phyloP scores from a whole-genome alignment of 2,888 invertebrate species.

The Mactromeris polynyma region DNA sequence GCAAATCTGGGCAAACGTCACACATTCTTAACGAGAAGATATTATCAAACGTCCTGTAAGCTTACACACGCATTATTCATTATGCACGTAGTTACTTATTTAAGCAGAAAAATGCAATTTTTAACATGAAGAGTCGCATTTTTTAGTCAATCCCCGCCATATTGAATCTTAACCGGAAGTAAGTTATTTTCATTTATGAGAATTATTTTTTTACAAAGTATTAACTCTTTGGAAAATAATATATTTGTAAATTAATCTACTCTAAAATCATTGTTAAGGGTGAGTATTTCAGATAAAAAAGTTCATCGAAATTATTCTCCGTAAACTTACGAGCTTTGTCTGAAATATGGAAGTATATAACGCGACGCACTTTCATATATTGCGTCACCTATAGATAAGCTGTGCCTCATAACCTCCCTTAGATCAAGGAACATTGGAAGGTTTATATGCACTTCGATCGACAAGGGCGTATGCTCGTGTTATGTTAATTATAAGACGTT shows the following conservation, averaged over 20 bases:
- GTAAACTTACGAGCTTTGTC: neutral
- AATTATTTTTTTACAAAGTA: neutral
- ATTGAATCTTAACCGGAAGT: conserved; percentile 51
- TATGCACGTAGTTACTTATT: neutral
- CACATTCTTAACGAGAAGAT: conserved; percentile 90
- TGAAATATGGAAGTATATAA: neutral
- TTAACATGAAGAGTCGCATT: conserved; percentile 32
- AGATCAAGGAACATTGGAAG: no score
- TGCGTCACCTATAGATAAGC: neutral
- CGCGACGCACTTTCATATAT: neutral
- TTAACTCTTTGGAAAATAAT: neutral
- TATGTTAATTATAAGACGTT: no score
- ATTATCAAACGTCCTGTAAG: neutral
- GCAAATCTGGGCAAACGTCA: conserved; percentile 97
- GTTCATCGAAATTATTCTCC: neutral
- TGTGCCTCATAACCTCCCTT: no score
- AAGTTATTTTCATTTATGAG: neutral
- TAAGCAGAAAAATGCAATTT: neutral
- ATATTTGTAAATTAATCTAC: neutral
- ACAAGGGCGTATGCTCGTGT: no score
- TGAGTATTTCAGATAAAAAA: neutral
- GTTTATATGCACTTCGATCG: no score
- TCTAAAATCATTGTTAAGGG: neutral
- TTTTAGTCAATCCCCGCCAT: conserved; percentile 62
- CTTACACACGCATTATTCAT: neutral